Percentiles rank a stretch among this genome's conserved stretches.
Conservation (phyloP, 2,113 vertebrate species). For the Triplophysa siluroides region DNA sequence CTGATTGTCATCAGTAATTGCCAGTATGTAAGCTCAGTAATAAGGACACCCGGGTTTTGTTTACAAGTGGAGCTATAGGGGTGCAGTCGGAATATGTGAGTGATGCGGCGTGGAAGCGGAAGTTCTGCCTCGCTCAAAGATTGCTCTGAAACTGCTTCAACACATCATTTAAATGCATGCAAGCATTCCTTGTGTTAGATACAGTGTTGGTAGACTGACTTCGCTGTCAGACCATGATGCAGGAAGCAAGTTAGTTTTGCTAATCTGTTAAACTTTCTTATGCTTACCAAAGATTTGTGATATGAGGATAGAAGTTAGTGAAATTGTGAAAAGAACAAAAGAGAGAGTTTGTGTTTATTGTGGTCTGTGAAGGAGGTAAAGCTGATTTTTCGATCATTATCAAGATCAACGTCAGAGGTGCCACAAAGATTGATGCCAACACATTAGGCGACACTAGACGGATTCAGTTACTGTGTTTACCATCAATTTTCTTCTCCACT, state of each 20-base stretch:
- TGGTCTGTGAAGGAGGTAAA: slow-evolving; percentile 5
- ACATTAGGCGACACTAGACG: neutral
- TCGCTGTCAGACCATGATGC: too few relatives aligned
- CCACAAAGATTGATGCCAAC: neutral
- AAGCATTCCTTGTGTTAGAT: too few relatives aligned
- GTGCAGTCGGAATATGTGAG: neutral
- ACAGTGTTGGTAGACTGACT: too few relatives aligned
- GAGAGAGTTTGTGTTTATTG: neutral
- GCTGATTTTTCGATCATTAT: slow-evolving; percentile 23
- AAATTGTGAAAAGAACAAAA: neutral
- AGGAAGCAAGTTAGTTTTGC: neutral
- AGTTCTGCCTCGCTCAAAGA: too few relatives aligned
- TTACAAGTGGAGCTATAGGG: slow-evolving; percentile 22
- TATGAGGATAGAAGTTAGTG: neutral
- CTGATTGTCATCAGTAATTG: slow-evolving; percentile 13
- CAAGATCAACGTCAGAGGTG: slow-evolving; percentile 14
- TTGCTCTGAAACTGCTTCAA: too few relatives aligned
- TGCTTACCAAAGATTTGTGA: slow-evolving; percentile 7
- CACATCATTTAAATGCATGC: too few relatives aligned
- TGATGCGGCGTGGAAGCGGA: neutral
- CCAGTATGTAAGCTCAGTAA: slow-evolving; percentile 3
- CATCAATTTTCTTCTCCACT: slow-evolving; percentile 6
- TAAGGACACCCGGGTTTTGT: slow-evolving; percentile 20
- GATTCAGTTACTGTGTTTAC: neutral
- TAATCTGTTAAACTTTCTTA: slow-evolving; percentile 3